A percentile compares a stretch with the other conserved stretches of the same genome.
Evolutionary conservation across 2,113 vertebrate genomes (phyloP).

Genomic region (Tupaia chinensis): DNA sequence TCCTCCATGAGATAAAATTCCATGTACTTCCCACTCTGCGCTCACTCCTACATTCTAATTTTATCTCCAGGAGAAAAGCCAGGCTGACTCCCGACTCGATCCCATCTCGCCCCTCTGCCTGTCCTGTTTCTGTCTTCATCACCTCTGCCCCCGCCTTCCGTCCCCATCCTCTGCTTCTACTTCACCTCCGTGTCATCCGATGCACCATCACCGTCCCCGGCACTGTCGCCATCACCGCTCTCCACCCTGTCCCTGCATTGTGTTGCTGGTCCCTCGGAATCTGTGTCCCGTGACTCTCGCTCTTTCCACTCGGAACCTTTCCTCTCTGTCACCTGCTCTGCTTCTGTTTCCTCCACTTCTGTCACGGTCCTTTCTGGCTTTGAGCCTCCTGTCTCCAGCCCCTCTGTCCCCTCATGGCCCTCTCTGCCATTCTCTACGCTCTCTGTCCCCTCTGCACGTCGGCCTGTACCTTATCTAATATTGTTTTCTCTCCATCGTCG

Average conservation of each 20-base stretch:
- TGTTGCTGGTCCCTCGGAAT: background rate
- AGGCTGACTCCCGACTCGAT: background rate
- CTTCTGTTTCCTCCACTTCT: background rate
- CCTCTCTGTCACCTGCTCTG: background rate
- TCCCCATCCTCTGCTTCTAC: background rate
- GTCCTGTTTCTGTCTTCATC: background rate
- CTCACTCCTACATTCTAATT: fast-evolving
- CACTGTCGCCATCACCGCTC: background rate
- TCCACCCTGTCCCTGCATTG: background rate
- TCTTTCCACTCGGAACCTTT: background rate
- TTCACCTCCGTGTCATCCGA: background rate
- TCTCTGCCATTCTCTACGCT: background rate
- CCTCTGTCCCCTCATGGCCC: background rate
- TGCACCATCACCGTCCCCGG: background rate
- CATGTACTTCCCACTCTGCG: background rate
- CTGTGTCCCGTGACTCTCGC: background rate
- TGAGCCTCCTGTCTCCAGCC: too few relatives aligned
- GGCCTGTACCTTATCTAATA: background rate
- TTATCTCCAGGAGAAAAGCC: too few relatives aligned
- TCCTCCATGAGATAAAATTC: background rate
- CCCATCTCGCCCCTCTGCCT: background rate
- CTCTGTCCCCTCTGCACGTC: background rate
- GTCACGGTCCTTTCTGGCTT: background rate
- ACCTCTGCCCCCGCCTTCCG: background rate
- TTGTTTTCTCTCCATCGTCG: background rate